Evolutionary conservation across 2,113 vertebrate species (phyloP).

Genomic region (Diphyllodes magnificus): DNA sequence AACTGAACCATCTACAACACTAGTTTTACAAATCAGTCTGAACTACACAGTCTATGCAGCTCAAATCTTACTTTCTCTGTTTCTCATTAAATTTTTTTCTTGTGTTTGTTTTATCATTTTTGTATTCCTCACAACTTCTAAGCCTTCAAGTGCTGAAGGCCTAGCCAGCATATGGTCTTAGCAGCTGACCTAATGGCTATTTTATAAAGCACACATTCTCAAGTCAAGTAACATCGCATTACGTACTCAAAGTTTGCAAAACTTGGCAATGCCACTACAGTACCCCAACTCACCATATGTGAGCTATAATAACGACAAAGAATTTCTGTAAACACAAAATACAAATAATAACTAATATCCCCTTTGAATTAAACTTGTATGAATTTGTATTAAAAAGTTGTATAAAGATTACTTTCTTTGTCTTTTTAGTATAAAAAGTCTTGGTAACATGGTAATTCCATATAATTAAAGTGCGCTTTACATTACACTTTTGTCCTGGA

Average conservation of each 20-base stretch:
- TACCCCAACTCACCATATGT: neutral
- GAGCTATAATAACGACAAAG: accelerated
- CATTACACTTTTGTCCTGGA: neutral
- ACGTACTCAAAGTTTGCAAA: neutral
- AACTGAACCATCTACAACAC: neutral
- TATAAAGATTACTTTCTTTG: neutral
- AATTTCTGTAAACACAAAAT: neutral
- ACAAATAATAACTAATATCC: neutral
- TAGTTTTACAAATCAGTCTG: neutral
- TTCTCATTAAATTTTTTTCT: neutral
- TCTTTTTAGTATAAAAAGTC: neutral
- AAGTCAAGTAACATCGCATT: neutral
- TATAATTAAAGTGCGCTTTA: neutral
- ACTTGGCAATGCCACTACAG: neutral
- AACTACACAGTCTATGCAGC: neutral
- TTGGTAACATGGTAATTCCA: neutral
- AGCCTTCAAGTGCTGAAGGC: neutral
- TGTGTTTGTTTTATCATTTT: neutral
- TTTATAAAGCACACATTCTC: neutral
- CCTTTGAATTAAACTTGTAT: neutral
- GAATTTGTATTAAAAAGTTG: neutral
- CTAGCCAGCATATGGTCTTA: neutral
- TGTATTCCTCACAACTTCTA: neutral
- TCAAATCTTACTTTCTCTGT: neutral
- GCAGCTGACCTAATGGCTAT: neutral